Evolutionary conservation across 2,113 vertebrate species (phyloP), one percentile per base, ranked within the genome.

Genomic region (Sprattus sprattus): DNA sequence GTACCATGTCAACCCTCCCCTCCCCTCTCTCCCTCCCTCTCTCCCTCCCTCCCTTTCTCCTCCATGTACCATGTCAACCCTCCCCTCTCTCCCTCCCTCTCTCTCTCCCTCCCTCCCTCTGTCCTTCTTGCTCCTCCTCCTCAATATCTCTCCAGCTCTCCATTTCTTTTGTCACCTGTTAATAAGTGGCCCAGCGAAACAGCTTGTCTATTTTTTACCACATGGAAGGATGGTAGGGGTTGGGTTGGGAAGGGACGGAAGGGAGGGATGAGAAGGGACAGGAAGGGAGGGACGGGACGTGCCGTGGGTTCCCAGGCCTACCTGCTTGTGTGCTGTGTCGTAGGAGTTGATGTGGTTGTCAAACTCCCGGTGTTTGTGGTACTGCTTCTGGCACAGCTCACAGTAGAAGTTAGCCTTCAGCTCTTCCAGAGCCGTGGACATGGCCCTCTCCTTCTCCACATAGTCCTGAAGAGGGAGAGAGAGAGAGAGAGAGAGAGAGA

Each of bases 291-390:
- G 60, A 6, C 10, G n/a, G 60, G 60, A 5, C 22, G 7, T 7
- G n/a, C 0, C 4, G 57, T 22, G 60, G 9, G 9, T 28, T 25
- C 9, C 83, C 50, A 16, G n/a, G 11, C 92, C 94, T 97, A 99
- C 98, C 98, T 99, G 98, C 89, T 99, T 99, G 95, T 99, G 98
- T 86, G 98, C 98, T 20, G 99, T 98, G 93, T 99, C 98, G 0
- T 99, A 99, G 91, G 98, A 99, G 96, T 99, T 99, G 93, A 99
- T 99, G 94, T 99, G 98, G 95, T 99, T 99, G 96, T 99, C 98
- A 96, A 99, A 99, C 91, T 99, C 98, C 88, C 99, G 97, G 93
- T 99, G 98, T 92, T 99, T 97, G 94, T 98, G 97, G 93, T 99
- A 99, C 95, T 99, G 98, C 93, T 99, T 99, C 94, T 99, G 97